Evolutionary conservation across 1,140 invertebrate species (phyloP).

Genomic region (Colletes latitarsis): DNA sequence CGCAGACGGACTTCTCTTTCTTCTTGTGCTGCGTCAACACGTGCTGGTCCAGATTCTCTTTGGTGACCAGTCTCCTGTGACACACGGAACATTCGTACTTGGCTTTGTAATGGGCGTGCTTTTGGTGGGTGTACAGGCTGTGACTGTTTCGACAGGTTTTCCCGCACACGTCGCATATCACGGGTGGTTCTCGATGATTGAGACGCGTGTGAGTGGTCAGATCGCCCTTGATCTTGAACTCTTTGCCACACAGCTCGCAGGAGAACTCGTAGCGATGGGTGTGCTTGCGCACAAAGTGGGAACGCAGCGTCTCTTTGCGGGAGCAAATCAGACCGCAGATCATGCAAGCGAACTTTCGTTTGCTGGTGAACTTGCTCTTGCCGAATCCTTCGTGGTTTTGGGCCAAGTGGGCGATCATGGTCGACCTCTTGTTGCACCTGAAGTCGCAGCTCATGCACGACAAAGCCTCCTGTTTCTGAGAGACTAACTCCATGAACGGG

Average conservation of each 20-base stretch:
- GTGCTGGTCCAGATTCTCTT: slow-evolving; percentile 79
- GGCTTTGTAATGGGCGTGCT: slow-evolving; percentile 78
- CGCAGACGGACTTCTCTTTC: slow-evolving; percentile 79
- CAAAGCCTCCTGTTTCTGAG: slow-evolving; percentile 41
- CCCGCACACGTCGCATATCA: slow-evolving; percentile 85
- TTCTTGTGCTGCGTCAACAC: slow-evolving; percentile 78
- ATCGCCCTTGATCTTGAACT: slow-evolving; percentile 82
- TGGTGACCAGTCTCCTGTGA: slow-evolving; percentile 75
- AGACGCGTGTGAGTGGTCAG: slow-evolving; percentile 85
- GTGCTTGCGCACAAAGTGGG: slow-evolving; percentile 72
- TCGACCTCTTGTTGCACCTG: slow-evolving; percentile 50
- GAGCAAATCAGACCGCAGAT: slow-evolving; percentile 44
- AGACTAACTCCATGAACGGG: neutral
- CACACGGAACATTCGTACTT: slow-evolving; percentile 77
- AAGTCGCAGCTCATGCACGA: slow-evolving; percentile 48
- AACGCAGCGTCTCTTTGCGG: slow-evolving; percentile 46
- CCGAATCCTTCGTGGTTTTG: slow-evolving; percentile 30
- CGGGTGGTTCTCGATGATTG: slow-evolving; percentile 84
- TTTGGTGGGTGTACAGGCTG: slow-evolving; percentile 78
- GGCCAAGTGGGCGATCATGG: slow-evolving; percentile 49
- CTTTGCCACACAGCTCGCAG: slow-evolving; percentile 82
- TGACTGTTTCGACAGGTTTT: slow-evolving; percentile 81
- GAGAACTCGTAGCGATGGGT: slow-evolving; percentile 76
- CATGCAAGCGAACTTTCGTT: slow-evolving; percentile 31
- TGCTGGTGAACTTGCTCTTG: neutral